phyloP scores from a whole-genome alignment of 2,113 vertebrate species.

The Perca fluviatilis region DNA sequence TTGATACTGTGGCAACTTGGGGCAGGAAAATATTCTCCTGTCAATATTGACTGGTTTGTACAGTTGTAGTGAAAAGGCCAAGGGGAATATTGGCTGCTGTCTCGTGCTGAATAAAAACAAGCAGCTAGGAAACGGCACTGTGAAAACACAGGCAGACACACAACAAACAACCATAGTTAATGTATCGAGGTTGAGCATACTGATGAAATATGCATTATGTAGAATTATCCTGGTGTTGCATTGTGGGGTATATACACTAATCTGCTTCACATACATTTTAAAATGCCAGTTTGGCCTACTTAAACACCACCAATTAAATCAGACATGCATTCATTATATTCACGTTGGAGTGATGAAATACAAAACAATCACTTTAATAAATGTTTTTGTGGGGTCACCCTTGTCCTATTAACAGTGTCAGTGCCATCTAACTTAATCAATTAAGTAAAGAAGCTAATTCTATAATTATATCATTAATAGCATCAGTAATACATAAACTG shows the following conservation, averaged over 20 bases:
- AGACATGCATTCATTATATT: slow-evolving; percentile 22
- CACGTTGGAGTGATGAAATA: slow-evolving; percentile 4
- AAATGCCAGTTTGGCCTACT: slow-evolving; percentile 27
- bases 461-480: background rate
- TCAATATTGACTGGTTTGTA: slow-evolving; percentile 77
- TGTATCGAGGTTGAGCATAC: slow-evolving; percentile 43
- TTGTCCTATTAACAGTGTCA: background rate
- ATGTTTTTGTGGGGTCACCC: background rate
- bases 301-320: slow-evolving; percentile 30
- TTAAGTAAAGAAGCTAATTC: background rate
- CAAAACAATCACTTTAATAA: slow-evolving; percentile 7
- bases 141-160: slow-evolving; percentile 57
- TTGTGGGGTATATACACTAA: slow-evolving; percentile 21
- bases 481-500: background rate
- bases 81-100: slow-evolving; percentile 73
- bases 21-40: slow-evolving; percentile 71
- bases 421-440: background rate
- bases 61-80: slow-evolving; percentile 71
- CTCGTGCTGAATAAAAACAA: slow-evolving; percentile 71
- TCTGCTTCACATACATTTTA: slow-evolving; percentile 13
- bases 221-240: slow-evolving; percentile 40
- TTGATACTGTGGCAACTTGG: slow-evolving; percentile 73
- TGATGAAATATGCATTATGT: slow-evolving; percentile 67
- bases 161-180: slow-evolving; percentile 64
- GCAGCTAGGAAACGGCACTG: slow-evolving; percentile 49